Evolutionary conservation across 2,888 invertebrate species (phyloP), one percentile per base, ranked within the genome.

Genomic region (Stenotaenia linearis): DNA sequence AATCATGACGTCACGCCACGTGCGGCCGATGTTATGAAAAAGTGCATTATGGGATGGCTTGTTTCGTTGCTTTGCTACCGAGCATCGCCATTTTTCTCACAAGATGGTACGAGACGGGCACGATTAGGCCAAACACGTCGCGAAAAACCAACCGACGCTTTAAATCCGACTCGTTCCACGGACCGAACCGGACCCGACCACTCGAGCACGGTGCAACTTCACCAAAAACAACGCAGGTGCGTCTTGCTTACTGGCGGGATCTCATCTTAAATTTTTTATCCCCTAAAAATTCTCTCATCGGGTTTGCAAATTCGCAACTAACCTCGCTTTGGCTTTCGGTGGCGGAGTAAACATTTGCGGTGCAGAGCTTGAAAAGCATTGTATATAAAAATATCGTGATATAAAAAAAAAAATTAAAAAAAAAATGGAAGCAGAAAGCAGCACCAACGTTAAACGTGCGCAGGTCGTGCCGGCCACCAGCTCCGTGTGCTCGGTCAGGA

Each of bases 401-500:
- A n/a, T 12, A 9, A 40, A 40, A 40, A 40, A 6, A 40, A 40
- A 40, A 40, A 6, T 12, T 12, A 15, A 5, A 40, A 2, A 12
- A 12, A 18, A 28, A 69, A 28, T 69, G 69, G 69, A 69, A 69
- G 28, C 69, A 69, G 69, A 23, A 18, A 40, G 40, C 40, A 40
- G 40, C 40, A 40, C 40, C 40, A 40, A 40, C 5, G 9, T 2
- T 69, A 28, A 69, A 69, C 28, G 69, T 69, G 80, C 23, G 81
- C 78, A 69, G 82, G 80, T 80, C 78, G 78, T 45, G 61, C 80
- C 77, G 76, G 80, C 79, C 81, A 7, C 82, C 82, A 32, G 81
- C 77, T 78, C 81, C 89, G 50, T 56, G 37, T 18, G 28, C 28
- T 21, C 23, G 18, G 78, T 37, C 12, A n/a, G 25, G 23, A 75